Conservation (phyloP, 2,797 vertebrate species). For the Tokudaia muenninki region DNA sequence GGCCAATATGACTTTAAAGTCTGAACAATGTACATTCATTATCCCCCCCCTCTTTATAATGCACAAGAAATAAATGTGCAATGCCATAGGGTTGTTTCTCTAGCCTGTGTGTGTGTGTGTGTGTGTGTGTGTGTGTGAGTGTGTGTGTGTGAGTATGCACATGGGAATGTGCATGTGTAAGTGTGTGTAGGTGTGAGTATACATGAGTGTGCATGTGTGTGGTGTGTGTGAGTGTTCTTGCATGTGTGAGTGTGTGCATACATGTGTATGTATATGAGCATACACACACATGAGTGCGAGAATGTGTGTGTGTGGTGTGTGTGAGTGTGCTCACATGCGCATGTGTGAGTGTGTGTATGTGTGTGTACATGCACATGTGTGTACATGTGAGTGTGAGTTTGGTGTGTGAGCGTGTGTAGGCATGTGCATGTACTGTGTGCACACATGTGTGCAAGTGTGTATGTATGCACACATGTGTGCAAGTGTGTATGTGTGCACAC, state of each 20-base stretch:
- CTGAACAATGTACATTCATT: too few relatives aligned
- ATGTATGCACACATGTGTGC: too few relatives aligned
- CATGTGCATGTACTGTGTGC: not conserved
- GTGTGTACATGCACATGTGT: not conserved
- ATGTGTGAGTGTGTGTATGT: not conserved
- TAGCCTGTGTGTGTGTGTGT: not conserved
- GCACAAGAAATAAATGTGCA: not conserved
- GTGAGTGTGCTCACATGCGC: not conserved
- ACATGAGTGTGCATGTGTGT: not conserved
- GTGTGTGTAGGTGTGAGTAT: not conserved
- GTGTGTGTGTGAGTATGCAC: not conserved
- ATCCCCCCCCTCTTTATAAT: not conserved
- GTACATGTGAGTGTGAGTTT: not conserved
- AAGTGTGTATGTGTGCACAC: not conserved
- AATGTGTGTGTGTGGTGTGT: too few relatives aligned
- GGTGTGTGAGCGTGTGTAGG: too few relatives aligned
- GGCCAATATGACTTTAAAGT: not conserved
- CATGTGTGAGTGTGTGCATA: not conserved
- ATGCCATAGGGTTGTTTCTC: not conserved
- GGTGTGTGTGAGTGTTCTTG: not conserved
- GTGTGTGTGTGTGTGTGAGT: not conserved
- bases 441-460: too few relatives aligned
- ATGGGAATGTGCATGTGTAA: not conserved
- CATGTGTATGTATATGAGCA: not conserved
- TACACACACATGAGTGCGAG: not conserved